Evolutionary conservation across 2,888 invertebrate genomes (phyloP), one percentile per base, ranked within the genome.

Genomic region (Miltochrista miniata): DNA sequence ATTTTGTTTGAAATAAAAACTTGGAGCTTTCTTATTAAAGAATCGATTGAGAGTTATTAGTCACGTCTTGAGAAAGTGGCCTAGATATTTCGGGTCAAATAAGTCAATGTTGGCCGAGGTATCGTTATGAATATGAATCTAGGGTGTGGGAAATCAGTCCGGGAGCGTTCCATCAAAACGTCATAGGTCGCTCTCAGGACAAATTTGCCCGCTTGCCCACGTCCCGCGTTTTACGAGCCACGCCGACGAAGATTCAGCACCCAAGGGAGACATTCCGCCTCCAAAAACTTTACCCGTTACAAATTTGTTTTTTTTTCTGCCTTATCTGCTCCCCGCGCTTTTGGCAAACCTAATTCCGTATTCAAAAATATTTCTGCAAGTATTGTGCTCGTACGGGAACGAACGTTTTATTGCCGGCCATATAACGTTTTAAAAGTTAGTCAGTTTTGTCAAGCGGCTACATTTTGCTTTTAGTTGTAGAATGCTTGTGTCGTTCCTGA

Each of bases 281-380:
- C 90, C 90, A 89, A 90, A 91, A 91, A 90, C 89, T 91, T 91
- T 90, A 90, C 90, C 91, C 91, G 90, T 90, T 90, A 90, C 90
- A 90, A 91, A 90, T 91, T 91, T 90, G 90, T 91, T 91, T 91
- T 90, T 88, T 90, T 90, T 88, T 78, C 78, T 85, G 88, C 90
- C 89, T 89, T 91, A 90, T 90, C 90, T 90, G 89, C 86, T 83
- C 85, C 90, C 88, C 89, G 89, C 89, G 84, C 84, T 85, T 90
- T 90, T 88, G 89, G 83, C 89, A 86, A 88, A 90, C 91, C 91
- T 91, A 91, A 91, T 91, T 91, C 90, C 83, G 91, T 91, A 91
- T 91, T 91, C 91, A 91, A 91, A 91, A 91, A 91, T 91, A 90
- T 91, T 90, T 90, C 87, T 86, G 87, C 90, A 84, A 90, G 90